Evolutionary conservation across 2,797 vertebrate species (phyloP), one percentile per base, ranked within the genome.

Genomic region (Psittacula derbiana): DNA sequence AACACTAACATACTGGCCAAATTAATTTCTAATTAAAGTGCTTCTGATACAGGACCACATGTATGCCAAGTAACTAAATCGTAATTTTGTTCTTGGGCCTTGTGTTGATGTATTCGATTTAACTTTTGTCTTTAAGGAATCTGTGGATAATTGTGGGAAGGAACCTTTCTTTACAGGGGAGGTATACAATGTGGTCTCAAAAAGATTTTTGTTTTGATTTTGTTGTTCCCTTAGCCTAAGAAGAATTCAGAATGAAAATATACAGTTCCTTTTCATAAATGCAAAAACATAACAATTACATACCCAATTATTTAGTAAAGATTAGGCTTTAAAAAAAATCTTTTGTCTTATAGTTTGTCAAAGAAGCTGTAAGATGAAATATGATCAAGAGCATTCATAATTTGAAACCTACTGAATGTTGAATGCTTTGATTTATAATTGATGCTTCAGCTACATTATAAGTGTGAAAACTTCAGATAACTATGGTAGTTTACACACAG

Each of bases 361-460:
- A 94, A 96, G 90, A 50, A 94, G 75, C 92, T 96, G 88, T 95
- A 95, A 95, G 92, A 96, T 93, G 94, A 97, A 96, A 88, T 81
- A 90, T 97, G 97, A 98, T 97, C 97, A 97, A 97, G 96, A 87
- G 75, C 94, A 94, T 89, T 92, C 93, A 82, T 71, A 75, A 92
- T 95, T 88, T 96, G 93, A 97, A 96, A 97, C 74, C 75, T 94
- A 92, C 93, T 95, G 88, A 93, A 95, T 30, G 31, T 73, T 97
- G 96, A 95, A 73, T 79, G 87, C 96, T 96, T 97, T 96, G 95
- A 96, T 97, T 95, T 96, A 95, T 98, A 97, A 97, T 96, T 96
- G 93, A 98, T 96, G 97, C 81, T 79, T 96, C 91, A 97, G 96
- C 93, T 92, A 90, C 73, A 64, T 86, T 94, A 88, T 88, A 97